Conservation (phyloP, 1,140 invertebrate genomes). For the Periplaneta americana region DNA sequence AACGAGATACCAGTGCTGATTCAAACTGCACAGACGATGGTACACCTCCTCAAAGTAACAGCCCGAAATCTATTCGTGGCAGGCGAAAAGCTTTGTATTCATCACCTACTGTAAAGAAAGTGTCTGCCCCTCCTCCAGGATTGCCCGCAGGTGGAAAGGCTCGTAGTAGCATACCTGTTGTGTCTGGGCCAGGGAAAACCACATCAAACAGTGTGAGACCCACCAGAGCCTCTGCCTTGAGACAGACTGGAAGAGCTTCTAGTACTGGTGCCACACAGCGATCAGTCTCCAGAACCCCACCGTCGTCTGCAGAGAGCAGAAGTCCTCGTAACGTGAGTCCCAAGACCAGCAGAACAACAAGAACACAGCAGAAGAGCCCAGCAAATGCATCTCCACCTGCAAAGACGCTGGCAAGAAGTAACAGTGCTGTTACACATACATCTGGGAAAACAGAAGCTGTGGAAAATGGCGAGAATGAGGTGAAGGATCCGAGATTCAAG, state of each 20-base stretch:
- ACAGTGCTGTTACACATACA: neutral
- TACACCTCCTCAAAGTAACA: neutral
- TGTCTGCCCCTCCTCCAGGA: slow-evolving; percentile 26
- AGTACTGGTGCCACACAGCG: neutral
- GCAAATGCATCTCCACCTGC: neutral
- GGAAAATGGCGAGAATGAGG: slow-evolving; percentile 4
- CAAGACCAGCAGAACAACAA: neutral
- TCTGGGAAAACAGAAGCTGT: neutral
- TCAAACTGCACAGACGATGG: slow-evolving; percentile 25
- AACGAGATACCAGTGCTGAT: slow-evolving; percentile 34
- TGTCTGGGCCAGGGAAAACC: slow-evolving; percentile 12
- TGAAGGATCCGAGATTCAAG: slow-evolving; percentile 25
- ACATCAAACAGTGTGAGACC: slow-evolving; percentile 28
- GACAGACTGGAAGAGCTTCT: slow-evolving; percentile 28
- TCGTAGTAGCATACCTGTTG: slow-evolving; percentile 18
- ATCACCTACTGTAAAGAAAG: slow-evolving; percentile 20
- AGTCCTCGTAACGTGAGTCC: slow-evolving; percentile 4
- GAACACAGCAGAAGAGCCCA: neutral
- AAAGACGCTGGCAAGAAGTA: slow-evolving; percentile 19
- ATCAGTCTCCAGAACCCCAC: slow-evolving; percentile 7
- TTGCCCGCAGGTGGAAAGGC: slow-evolving; percentile 13
- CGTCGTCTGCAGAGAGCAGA: slow-evolving; percentile 1
- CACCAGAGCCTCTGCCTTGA: slow-evolving; percentile 33
- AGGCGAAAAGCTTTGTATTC: slow-evolving; percentile 63
- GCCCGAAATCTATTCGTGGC: slow-evolving; percentile 63